Percentiles rank a stretch among this genome's conserved stretches.
These are phyloP conservation scores for Lissonota sp. DNA, from an alignment of 2,888 invertebrate genomes.

Conservation along the genomic window DNA sequence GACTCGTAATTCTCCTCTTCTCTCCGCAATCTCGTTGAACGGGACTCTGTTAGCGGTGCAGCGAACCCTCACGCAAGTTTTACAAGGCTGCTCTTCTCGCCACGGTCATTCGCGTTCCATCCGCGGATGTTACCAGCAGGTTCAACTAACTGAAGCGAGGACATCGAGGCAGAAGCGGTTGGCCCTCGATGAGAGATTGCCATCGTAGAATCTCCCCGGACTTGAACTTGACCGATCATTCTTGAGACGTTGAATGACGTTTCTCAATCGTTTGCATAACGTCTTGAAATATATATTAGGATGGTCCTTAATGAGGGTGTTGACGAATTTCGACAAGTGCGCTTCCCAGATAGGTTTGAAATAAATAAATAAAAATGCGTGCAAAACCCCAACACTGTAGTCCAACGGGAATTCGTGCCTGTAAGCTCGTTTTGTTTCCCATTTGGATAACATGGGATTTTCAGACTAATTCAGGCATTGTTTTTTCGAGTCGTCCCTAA, in stretches of 20 bases:
- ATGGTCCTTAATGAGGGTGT: no score
- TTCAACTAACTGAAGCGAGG: conserved; percentile 56
- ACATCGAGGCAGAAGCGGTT: conserved; percentile 52
- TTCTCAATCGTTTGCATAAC: conserved; percentile 32
- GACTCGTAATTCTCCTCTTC: conserved; percentile 13
- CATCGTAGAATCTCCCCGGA: conserved; percentile 53
- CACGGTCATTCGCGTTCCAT: conserved; percentile 48
- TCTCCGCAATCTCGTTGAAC: not conserved
- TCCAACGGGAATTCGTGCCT: no score
- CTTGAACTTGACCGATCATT: conserved; percentile 49
- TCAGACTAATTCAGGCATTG: no score
- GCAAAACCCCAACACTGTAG: no score
- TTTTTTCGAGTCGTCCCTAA: no score
- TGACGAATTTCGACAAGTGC: no score
- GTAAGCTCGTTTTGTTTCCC: no score
- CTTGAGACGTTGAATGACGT: conserved; percentile 4
- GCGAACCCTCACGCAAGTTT: conserved; percentile 3
- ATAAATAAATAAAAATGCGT: no score
- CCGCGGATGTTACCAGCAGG: conserved; percentile 47
- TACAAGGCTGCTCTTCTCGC: conserved; percentile 28
- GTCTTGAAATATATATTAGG: not conserved
- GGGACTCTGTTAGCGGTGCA: not conserved
- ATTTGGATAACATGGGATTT: no score
- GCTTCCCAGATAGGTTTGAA: no score
- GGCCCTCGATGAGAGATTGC: conserved; percentile 53